Base-by-base conservation (phyloP, 2,888 invertebrate genomes). In the Octonoba sinensis region DNA sequence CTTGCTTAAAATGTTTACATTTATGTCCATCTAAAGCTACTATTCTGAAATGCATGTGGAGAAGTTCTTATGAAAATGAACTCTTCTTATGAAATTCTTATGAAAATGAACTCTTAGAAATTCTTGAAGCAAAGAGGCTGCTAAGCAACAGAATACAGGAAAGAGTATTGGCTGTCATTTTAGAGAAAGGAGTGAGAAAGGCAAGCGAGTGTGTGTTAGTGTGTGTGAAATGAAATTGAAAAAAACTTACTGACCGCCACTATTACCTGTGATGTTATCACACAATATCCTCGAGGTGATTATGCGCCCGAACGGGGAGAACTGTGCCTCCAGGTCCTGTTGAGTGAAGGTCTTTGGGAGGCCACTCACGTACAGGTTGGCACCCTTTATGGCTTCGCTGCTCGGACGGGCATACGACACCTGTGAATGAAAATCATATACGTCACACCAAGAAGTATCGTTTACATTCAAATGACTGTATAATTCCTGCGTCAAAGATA, bases 371-470 rank as follows among this genome's bases (percentile, higher is more conserved):
- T 98, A 98, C 75, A 98, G 91, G 90, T 98, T 98, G 86, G 98
- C 97, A 86, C 97, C 98, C 90, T 98, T 98, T 89, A 98, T 98
- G 86, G 96, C 95, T 91, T 98, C 97, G 89, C 96, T 96, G 90
- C 96, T 96, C 84, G 97, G 97, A 86, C 98, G 92, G 84, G 98
- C 98, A 90, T 96, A 97, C 74, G 97, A 98, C 87, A 94, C 94
- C 93, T 93, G 86, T 11, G 1, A 49, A 51, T 51, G 12, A 49
- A 22, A 44, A 51, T 27, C 2, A 27, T 27, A 6, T 6, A 27
- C 6, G 27, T 27, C 27, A 27, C 27, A 27, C 6, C 27, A 27
- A 27, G 27, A 3, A 27, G 6, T 27, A 27, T 51, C n/a, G 54
- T 18, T n/a, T 51, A 51, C 18, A n/a, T 51, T 51, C 2, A 4